Evolutionary conservation across 1,140 invertebrate species (phyloP), one percentile per base, ranked within the genome.

Genomic region (Parasteatoda tepidariorum): DNA sequence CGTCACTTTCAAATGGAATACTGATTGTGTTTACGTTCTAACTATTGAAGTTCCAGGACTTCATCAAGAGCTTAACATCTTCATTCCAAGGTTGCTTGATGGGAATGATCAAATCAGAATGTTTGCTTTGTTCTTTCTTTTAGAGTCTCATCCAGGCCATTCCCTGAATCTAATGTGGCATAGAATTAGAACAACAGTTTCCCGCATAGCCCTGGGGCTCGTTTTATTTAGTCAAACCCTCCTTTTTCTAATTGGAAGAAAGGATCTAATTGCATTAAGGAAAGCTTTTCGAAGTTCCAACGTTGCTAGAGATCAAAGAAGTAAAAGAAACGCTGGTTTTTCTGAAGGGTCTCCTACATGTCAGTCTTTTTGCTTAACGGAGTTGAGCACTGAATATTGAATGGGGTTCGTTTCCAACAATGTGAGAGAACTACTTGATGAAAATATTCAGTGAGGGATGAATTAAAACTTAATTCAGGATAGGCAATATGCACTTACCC

Each of bases 201-300:
- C 38, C 61, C 61, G 41, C 33, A 28, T 33, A 41, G 61, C 48
- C 57, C 55, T 34, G 30, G 38, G 41, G 26, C 41, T 78, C 34
- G 61, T 78, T 78, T 78, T 78, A 66, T 78, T 78, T 78, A 78
- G 74, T 78, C 74, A 66, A 66, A 78, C 74, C 31, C 26, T 28
- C 74, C 31, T 30, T 15, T n/a, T 66, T 64, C 74, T 78, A 78
- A 78, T 78, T 78, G 74, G 61, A 48, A 48, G 38, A 78, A 78
- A 78, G 74, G 61, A 26, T 66, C 62, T 78, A 78, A 78, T 78
- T 78, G 48, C 34, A 31, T 78, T 78, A 78, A 55, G 74, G 48
- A 78, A 31, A 61, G 31, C 31, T 54, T 76, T 66, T 78, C 54
- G 30, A 48, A 73, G 67, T 48, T 48, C 38, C n/a, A n/a, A n/a